Conservation (phyloP, 2,113 vertebrate species). For the Oplegnathus fasciatus region DNA sequence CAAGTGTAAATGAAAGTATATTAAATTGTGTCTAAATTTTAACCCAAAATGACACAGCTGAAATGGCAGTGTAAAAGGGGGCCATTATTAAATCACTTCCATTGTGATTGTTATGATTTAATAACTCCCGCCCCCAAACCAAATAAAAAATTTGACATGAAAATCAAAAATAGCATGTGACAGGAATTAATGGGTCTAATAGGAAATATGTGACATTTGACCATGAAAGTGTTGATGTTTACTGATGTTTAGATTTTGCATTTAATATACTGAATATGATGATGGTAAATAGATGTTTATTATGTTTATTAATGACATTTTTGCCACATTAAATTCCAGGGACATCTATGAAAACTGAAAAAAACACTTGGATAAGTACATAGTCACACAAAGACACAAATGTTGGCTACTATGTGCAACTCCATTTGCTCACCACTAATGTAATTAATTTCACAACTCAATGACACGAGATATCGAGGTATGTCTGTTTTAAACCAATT, state of each 20-base stretch:
- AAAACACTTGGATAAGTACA: neutral
- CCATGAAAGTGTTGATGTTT: neutral
- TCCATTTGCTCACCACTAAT: constrained; percentile 54
- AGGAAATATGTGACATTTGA: neutral
- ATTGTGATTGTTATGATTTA: neutral
- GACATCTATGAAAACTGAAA: neutral
- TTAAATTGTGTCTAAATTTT: neutral
- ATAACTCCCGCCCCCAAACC: neutral
- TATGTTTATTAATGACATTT: neutral
- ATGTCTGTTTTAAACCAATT: constrained; percentile 68
- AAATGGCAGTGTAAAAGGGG: neutral
- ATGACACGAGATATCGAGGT: constrained; percentile 62
- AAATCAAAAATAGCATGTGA: neutral
- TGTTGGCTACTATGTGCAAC: constrained; percentile 11
- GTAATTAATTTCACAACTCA: constrained; percentile 64
- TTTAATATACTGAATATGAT: neutral
- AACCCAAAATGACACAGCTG: neutral
- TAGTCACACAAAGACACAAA: neutral
- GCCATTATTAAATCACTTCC: neutral
- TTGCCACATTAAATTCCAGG: neutral
- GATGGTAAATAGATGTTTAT: neutral
- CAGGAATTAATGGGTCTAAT: neutral
- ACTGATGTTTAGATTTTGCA: neutral
- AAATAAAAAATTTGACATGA: neutral
- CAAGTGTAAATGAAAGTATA: neutral